These are phyloP conservation scores for Babylonia areolata DNA, from an alignment of 1,140 invertebrate genomes.

Conservation along the genomic window DNA sequence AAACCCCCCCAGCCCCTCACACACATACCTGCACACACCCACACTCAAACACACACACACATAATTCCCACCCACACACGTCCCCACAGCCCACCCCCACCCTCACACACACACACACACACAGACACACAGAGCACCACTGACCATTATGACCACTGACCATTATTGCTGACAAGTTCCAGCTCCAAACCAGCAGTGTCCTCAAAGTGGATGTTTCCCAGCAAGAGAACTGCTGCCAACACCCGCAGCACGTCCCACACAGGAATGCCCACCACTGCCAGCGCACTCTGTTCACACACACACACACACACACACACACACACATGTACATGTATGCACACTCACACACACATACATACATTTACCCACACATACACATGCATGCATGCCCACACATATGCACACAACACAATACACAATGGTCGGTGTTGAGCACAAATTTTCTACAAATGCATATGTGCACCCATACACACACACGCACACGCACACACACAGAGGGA, in stretches of 20 bases:
- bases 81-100: too few relatives aligned
- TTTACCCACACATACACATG: not conserved
- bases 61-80: too few relatives aligned
- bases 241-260: constrained; percentile 95
- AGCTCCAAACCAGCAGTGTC: constrained; percentile 84
- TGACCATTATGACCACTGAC: constrained; percentile 38
- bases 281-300: constrained; percentile 77
- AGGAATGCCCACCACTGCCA: constrained; percentile 89
- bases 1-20: too few relatives aligned
- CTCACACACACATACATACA: not conserved
- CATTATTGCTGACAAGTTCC: constrained; percentile 73
- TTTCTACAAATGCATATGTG: not conserved
- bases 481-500: not conserved
- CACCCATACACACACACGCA: not conserved
- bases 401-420: not conserved
- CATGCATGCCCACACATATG: not conserved
- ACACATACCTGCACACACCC: too few relatives aligned
- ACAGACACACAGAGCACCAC: not conserved
- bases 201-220: constrained; percentile 93
- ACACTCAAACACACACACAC: too few relatives aligned
- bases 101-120: too few relatives aligned
- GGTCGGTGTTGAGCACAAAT: too few relatives aligned
- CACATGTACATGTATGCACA: not conserved
- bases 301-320: not conserved
- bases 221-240: constrained; percentile 90